Evolutionary conservation across 1,140 invertebrate genomes (phyloP).

Genomic region (Drosophila yakuba): DNA sequence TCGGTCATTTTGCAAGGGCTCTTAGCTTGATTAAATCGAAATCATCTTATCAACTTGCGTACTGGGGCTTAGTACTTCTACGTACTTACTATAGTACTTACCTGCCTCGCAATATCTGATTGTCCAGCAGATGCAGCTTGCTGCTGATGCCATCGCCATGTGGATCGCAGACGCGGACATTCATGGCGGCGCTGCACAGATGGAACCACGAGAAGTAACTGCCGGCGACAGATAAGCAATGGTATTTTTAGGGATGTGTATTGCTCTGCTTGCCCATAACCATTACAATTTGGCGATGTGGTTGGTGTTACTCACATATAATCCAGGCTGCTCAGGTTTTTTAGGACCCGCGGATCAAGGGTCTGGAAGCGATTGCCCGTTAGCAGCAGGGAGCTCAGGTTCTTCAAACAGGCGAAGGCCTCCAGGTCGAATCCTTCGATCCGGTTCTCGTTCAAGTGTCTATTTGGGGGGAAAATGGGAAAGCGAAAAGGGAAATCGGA

Average conservation of each 20-base stretch:
- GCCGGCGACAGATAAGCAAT: constrained; percentile 42
- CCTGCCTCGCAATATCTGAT: constrained; percentile 86
- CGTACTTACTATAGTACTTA: constrained; percentile 51
- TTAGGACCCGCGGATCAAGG: constrained; percentile 84
- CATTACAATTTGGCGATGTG: constrained; percentile 10
- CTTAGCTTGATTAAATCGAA: constrained; percentile 34
- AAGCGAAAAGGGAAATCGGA: background rate
- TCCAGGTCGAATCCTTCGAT: constrained; percentile 83
- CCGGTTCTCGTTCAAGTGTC: constrained; percentile 74
- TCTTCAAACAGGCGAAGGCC: constrained; percentile 76
- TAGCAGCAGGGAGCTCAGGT: constrained; percentile 72
- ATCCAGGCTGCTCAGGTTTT: constrained; percentile 84
- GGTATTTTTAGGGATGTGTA: background rate
- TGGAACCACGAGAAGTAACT: constrained; percentile 89
- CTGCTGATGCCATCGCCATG: constrained; percentile 88
- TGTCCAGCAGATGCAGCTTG: constrained; percentile 87
- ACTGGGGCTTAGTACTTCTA: background rate
- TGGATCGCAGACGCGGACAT: constrained; percentile 87
- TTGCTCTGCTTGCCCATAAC: background rate
- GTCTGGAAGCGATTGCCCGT: constrained; percentile 84
- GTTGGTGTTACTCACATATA: constrained; percentile 85
- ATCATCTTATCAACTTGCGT: background rate
- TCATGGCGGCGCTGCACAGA: constrained; percentile 86
- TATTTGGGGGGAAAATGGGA: constrained; percentile 12
- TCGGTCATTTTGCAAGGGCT: background rate